Evolutionary conservation across 2,797 vertebrate genomes (phyloP).

Genomic region (Platyrinchus mystaceus): DNA sequence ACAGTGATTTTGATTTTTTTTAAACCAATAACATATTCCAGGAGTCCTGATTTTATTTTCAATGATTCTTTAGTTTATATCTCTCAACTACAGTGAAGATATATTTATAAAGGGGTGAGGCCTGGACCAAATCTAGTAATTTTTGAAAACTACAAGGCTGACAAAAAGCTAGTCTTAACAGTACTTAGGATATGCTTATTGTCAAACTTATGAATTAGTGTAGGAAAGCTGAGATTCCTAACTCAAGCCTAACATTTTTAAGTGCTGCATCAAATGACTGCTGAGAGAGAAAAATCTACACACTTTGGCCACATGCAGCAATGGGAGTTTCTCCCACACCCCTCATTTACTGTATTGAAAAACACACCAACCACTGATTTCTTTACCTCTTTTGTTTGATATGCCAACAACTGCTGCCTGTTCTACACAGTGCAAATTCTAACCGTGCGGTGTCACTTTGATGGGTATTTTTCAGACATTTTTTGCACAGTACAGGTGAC

Average conservation of each 20-base stretch:
- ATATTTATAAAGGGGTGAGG: background rate
- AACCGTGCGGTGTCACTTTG: rapidly evolving
- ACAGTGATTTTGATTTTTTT: background rate
- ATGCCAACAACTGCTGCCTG: background rate
- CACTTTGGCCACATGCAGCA: background rate
- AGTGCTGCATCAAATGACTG: background rate
- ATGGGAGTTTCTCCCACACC: background rate
- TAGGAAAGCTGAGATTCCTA: background rate
- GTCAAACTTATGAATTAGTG: background rate
- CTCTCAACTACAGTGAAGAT: background rate
- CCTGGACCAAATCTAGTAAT: background rate
- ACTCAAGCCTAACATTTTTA: background rate
- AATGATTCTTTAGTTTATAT: background rate
- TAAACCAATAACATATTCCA: background rate
- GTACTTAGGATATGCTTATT: background rate
- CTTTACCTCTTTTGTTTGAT: background rate
- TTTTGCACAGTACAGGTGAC: background rate
- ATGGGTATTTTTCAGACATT: background rate
- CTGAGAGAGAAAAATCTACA: background rate
- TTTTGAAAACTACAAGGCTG: background rate
- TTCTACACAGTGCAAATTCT: rapidly evolving
- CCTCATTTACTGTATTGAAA: background rate
- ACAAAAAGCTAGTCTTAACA: background rate
- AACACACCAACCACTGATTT: background rate
- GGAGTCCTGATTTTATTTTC: background rate